Evolutionary conservation across 2,888 invertebrate species (phyloP), one percentile per base, ranked within the genome.

Genomic region (Caenorhabditis sp.): DNA sequence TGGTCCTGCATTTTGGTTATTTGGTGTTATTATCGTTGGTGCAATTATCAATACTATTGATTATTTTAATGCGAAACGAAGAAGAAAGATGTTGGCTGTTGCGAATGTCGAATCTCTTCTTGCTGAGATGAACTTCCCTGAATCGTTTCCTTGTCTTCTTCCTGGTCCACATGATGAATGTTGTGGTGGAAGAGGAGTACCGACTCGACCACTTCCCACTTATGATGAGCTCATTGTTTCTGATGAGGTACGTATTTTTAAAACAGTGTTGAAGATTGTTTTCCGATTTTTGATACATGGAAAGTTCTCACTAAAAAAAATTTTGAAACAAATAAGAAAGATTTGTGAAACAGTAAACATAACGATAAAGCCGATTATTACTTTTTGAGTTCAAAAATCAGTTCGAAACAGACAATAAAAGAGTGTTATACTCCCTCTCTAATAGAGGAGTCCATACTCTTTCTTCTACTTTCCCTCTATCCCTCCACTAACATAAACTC

Each of bases 1-100:
- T 54, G 68, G 76, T 12, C 78, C 78, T n/a, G 70, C 76, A n/a
- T 71, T 78, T 27, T 78, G 78, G 78, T 65, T 78, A 3, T 65
- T 78, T 17, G 76, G 78, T 31, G 74, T 78, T 1, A 63, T 71
- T 52, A 54, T 74, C 14, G 71, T 74, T 38, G 76, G 74, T 14
- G 76, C 69, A 7, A 38, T 74, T 7, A 70, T 78, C 67, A 76
- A 78, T 59, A 60, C 71, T 49, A 62, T 78, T 38, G 71, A 74
- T 63, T 78, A 76, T 53, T 65, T 67, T 59, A 74, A 76, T 43
- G 76, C 74, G 63, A 67, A 66, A 25, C 57, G 74, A 50, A 70
- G 74, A 25, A 65, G 61, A 50, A 67, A 67, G 43, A 26, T 68
- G 36, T 25, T 10, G 43, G 12, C 43, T 17, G 43, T 43, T 43